Evolutionary conservation across 53 echinoderm and acorn worm species (phyloP), one percentile per base, ranked within the genome.

Genomic region (Temnopleurus reevesii): DNA sequence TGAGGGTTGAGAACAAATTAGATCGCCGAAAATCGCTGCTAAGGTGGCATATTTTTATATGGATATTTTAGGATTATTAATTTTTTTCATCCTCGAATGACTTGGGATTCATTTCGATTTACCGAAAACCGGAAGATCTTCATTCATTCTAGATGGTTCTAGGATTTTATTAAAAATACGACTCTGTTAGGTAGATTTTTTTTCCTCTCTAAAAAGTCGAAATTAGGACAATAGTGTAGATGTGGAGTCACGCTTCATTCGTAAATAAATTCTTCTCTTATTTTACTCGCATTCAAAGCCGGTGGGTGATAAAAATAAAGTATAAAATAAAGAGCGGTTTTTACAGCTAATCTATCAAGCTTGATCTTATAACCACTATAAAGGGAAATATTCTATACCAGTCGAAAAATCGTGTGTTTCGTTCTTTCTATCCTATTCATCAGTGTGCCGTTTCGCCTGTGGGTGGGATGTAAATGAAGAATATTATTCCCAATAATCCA

Each of bases 401-500:
- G 4, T 43, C 2, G 12, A 41, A 19, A 4, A 19, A 33, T 65
- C 65, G n/a, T 36, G n/a, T 65, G 65, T 65, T 65, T 65, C 33
- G 17, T 65, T 65, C 65, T 33, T 71, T 36, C 17, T 71, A 12
- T 71, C 10, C 71, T 71, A n/a, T 71, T 38, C 15, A 63, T 34
- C 34, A 3, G 71, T n/a, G 28, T n/a, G 21, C 8, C 41, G 21
- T n/a, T n/a, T 71, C 36, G 71, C 38, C n/a, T 38, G 38, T 38
- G 21, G 38, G 71, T 71, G 41, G 38, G 41, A 71, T 21, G 41
- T 3, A 71, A 71, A 71, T 41, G 8, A 41, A 41, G 71, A 41
- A 71, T 71, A 71, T 71, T 36, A 71, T 71, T 38, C 41, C 71
- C 41, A 71, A 41, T n/a, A 71, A 71, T 71, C 71, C 41, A 41